Evolutionary conservation across 2,888 invertebrate genomes (phyloP).

Genomic region (Mesoligia furuncula): DNA sequence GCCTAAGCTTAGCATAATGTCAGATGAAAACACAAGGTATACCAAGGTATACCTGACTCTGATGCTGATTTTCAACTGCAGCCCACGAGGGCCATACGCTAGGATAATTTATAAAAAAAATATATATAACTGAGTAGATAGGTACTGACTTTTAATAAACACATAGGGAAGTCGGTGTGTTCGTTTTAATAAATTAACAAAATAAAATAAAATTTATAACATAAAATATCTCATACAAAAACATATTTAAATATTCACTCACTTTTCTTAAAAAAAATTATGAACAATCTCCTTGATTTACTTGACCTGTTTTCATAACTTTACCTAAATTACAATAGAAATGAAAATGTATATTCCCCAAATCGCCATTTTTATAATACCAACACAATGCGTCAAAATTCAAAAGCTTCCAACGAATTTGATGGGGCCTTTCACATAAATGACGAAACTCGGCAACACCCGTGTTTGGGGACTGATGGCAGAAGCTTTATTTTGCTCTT

Average conservation of each 20-base stretch:
- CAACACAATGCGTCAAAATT: constrained; percentile 56
- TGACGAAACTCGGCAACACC: constrained; percentile 40
- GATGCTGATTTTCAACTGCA: background rate
- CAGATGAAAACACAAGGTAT: background rate
- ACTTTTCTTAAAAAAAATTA: background rate
- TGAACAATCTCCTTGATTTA: background rate
- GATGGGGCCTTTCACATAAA: constrained; percentile 54
- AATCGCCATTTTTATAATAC: constrained; percentile 58
- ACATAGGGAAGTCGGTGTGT: background rate
- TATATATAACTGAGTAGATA: no score
- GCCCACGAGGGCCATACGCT: background rate
- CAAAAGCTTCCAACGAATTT: constrained; percentile 56
- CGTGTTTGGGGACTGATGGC: constrained; percentile 30
- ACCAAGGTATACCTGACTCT: background rate
- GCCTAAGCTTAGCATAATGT: background rate
- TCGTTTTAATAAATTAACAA: background rate
- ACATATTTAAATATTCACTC: background rate
- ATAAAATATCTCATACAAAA: background rate
- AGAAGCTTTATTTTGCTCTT: constrained; percentile 53
- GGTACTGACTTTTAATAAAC: no score
- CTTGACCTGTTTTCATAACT: constrained; percentile 33
- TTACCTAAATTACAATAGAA: constrained; percentile 15
- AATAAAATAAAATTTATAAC: background rate
- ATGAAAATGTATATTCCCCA: constrained; percentile 47
- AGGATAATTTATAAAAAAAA: no score